Conservation (phyloP, 2,888 invertebrate genomes). For the Cheilosia variabilis region DNA sequence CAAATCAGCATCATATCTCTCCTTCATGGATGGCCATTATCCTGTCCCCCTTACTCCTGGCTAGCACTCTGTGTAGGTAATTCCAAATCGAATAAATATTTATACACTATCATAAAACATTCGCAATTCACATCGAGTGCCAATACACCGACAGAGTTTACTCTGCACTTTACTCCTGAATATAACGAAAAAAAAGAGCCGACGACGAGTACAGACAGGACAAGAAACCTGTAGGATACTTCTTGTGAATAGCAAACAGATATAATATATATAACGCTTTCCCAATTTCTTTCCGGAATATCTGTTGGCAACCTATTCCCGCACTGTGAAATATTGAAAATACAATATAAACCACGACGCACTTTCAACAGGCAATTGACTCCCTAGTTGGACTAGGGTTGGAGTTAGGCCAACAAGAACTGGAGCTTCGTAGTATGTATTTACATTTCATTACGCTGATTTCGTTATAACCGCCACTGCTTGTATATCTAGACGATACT, state of each 20-base stretch:
- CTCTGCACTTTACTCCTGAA: slow-evolving; percentile 18
- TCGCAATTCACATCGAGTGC: slow-evolving; percentile 53
- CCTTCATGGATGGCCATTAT: slow-evolving; percentile 1
- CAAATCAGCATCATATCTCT: slow-evolving; percentile 41
- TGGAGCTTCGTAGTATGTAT: slow-evolving; percentile 28
- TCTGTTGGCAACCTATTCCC: not conserved
- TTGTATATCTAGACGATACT: too few relatives aligned
- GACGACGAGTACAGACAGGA: not conserved
- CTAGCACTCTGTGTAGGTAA: slow-evolving; percentile 13
- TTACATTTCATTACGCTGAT: slow-evolving; percentile 67
- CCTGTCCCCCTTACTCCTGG: not conserved
- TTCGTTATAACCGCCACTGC: slow-evolving; percentile 47
- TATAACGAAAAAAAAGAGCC: not conserved
- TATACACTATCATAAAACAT: slow-evolving; percentile 54
- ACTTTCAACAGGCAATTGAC: slow-evolving; percentile 50
- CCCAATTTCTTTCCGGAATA: too few relatives aligned
- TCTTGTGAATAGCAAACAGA: not conserved
- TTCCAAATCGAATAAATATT: slow-evolving; percentile 57
- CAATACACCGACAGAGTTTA: slow-evolving; percentile 40
- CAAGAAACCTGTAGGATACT: slow-evolving; percentile 37
- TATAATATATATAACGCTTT: not conserved
- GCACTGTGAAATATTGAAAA: slow-evolving; percentile 46
- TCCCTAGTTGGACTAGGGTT: slow-evolving; percentile 10
- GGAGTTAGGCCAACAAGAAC: not conserved
- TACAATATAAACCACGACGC: slow-evolving; percentile 46